Evolutionary conservation across 2,888 invertebrate species (phyloP), one percentile per base, ranked within the genome.

Genomic region (Phlogophora meticulosa): DNA sequence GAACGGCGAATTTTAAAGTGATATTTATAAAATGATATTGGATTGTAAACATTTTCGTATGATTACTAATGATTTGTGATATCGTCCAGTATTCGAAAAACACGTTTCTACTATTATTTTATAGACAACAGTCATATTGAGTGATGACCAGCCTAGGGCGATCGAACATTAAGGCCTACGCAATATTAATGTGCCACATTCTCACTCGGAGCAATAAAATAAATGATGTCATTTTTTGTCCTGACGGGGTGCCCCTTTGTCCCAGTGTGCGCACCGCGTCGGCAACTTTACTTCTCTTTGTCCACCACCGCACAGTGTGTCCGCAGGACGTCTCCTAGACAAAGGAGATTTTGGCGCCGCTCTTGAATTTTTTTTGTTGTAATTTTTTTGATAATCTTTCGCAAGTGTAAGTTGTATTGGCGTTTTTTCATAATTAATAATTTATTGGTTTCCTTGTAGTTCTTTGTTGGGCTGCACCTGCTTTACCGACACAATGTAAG

Each of bases 211-310:
- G 94, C 94, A 93, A 95, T 95, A 94, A 95, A 94, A 95, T 95
- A 94, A 95, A 95, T 95, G 95, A 95, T 94, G 94, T 94, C 93
- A 95, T 95, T 95, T 95, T 95, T 95, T 95, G 94, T 94, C 90
- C 87, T 88, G 87, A 85, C 90, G 88, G 92, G 92, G 92, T 87
- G 89, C 87, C 87, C 86, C 88, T 93, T 94, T 92, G 92, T 91
- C 90, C 93, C 91, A 87, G 84, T 87, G 89, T 90, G 89, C 81
- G 72, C 79, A 84, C 89, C 89, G 90, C 86, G 87, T 87, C 92
- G 92, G 91, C 88, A 88, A 87, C 88, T 87, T 90, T 87, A 82
- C 88, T 83, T 87, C 83, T 81, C 90, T 91, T 93, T 92, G 89
- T 91, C 82, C 86, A 79, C 66, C 76, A 84, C 87, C 89, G 88